phyloP scores from a whole-genome alignment of 1,140 invertebrate genomes.

The Lycorma delicatula region DNA sequence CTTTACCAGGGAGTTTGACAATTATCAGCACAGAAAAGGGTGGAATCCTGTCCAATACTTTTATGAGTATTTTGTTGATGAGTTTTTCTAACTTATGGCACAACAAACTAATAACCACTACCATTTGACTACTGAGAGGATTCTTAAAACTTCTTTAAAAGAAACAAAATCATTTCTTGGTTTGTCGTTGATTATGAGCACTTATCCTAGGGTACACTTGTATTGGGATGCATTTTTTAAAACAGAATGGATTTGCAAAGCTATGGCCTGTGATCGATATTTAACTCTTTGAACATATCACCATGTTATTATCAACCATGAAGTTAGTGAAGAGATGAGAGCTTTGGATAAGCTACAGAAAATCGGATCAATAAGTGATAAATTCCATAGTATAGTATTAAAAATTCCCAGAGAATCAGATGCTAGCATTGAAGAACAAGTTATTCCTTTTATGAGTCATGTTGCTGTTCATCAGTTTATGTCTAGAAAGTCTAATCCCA shows the following conservation, averaged over 20 bases:
- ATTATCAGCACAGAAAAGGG: slow-evolving; percentile 7
- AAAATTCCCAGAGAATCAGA: slow-evolving; percentile 8
- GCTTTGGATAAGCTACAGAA: slow-evolving; percentile 9
- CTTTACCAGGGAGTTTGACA: neutral
- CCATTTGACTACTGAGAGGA: slow-evolving; percentile 8
- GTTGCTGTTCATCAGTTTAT: slow-evolving; percentile 24
- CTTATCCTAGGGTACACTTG: slow-evolving; percentile 7
- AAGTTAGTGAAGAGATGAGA: slow-evolving; percentile 1
- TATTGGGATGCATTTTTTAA: slow-evolving; percentile 14
- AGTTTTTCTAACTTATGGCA: slow-evolving; percentile 12
- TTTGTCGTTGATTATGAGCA: slow-evolving; percentile 12
- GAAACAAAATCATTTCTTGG: slow-evolving; percentile 19
- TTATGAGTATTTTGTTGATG: slow-evolving; percentile 13
- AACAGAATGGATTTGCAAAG: slow-evolving; percentile 1
- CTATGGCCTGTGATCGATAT: slow-evolving; percentile 12
- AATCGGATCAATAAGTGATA: slow-evolving; percentile 12
- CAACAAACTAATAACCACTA: slow-evolving; percentile 13
- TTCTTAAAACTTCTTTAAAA: slow-evolving; percentile 1
- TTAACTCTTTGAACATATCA: slow-evolving; percentile 3
- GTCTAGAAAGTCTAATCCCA: slow-evolving; percentile 24
- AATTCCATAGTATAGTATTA: slow-evolving; percentile 1
- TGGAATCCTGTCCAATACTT: slow-evolving; percentile 14
- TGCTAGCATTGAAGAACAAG: slow-evolving; percentile 17
- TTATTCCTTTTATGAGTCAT: slow-evolving; percentile 26
- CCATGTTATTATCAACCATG: slow-evolving; percentile 8